Percentiles rank a stretch among this genome's conserved stretches.
Conservation (phyloP, 2,888 invertebrate species). For the Dichetophora obliterata region DNA sequence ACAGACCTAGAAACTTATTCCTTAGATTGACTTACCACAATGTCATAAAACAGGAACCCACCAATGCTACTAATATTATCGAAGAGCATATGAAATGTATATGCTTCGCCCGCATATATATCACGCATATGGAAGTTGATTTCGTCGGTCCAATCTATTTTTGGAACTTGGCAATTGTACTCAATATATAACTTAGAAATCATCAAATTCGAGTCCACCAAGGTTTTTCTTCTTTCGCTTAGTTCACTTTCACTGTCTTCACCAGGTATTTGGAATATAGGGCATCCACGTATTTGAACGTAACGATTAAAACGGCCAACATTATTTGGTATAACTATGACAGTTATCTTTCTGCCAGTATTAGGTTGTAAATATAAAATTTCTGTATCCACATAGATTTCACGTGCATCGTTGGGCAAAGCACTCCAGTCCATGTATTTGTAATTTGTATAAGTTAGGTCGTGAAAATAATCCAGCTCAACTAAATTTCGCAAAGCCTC, state of each 20-base stretch:
- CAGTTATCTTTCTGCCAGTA: constrained; percentile 58
- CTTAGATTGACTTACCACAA: constrained; percentile 55
- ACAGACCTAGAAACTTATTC: too few relatives aligned
- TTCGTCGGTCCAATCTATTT: constrained; percentile 52
- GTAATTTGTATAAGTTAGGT: constrained; percentile 58
- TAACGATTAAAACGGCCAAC: constrained; percentile 56
- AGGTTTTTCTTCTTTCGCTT: background rate
- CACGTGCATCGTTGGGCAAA: constrained; percentile 61
- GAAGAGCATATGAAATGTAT: constrained; percentile 58
- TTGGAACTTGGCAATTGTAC: constrained; percentile 59
- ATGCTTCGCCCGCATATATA: constrained; percentile 58
- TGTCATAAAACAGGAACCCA: constrained; percentile 62
- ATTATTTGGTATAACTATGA: constrained; percentile 61
- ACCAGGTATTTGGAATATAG: constrained; percentile 41
- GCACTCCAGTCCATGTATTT: constrained; percentile 62
- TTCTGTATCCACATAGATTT: constrained; percentile 62
- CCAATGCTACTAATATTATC: constrained; percentile 55
- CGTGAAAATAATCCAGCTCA: constrained; percentile 56
- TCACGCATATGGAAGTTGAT: constrained; percentile 51
- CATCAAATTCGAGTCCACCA: constrained; percentile 55
- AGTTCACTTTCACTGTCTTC: background rate
- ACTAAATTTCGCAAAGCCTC: constrained; percentile 55
- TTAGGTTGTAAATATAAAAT: constrained; percentile 61
- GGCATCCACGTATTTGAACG: constrained; percentile 59
- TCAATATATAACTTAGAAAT: constrained; percentile 57